phyloP scores from a whole-genome alignment of 1,140 invertebrate species.

The Drosophila bocqueti region DNA sequence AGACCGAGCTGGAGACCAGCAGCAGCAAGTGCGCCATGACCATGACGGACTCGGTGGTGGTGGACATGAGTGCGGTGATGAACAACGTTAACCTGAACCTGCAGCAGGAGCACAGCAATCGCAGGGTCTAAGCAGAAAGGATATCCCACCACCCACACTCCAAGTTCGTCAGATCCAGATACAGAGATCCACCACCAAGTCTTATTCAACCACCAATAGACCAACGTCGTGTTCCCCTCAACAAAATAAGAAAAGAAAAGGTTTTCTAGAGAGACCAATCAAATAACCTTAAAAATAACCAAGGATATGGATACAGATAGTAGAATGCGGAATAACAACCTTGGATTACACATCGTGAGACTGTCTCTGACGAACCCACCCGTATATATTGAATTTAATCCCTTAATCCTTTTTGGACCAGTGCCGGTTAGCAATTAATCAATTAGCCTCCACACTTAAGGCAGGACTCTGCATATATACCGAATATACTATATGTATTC shows the following conservation, averaged over 20 bases:
- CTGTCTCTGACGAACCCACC: constrained; percentile 57
- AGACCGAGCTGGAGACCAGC: constrained; percentile 74
- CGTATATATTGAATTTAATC: constrained; percentile 43
- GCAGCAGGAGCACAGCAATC: constrained; percentile 76
- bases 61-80: constrained; percentile 81
- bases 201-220: constrained; percentile 44
- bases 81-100: constrained; percentile 75
- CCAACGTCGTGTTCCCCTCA: constrained; percentile 70
- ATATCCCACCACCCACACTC: background rate
- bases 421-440: constrained; percentile 37
- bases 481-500: constrained; percentile 19
- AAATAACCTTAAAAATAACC: background rate
- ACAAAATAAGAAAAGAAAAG: background rate
- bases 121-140: constrained; percentile 42
- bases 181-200: constrained; percentile 2
- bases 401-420: constrained; percentile 24
- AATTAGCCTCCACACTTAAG: constrained; percentile 35
- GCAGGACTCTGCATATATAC: constrained; percentile 32
- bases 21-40: constrained; percentile 53
- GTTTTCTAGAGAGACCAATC: constrained; percentile 16
- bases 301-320: background rate
- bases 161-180: constrained; percentile 31
- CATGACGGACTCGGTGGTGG: constrained; percentile 76
- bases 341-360: constrained; percentile 28
- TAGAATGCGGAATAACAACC: background rate